phyloP scores from a whole-genome alignment of 2,797 vertebrate genomes.

The Poeciliopsis gracilis region DNA sequence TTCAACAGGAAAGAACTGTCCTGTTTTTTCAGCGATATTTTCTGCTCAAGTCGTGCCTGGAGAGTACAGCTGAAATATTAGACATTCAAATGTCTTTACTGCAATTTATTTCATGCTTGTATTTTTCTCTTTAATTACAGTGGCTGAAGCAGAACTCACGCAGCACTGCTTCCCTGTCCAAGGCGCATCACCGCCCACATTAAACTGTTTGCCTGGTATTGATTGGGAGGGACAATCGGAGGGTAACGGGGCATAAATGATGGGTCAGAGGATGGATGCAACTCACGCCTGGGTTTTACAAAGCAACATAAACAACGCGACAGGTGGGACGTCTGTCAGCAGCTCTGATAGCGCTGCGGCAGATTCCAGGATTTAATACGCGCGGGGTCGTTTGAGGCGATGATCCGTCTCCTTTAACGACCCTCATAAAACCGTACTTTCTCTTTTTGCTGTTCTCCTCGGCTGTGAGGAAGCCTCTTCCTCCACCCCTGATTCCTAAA shows the following conservation, averaged over 20 bases:
- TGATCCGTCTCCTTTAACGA: constrained; percentile 76
- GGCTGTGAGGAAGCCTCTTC: constrained; percentile 22
- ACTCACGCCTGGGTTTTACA: constrained; percentile 62
- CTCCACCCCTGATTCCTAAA: constrained; percentile 37
- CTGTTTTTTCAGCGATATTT: neutral
- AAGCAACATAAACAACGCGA: constrained; percentile 70
- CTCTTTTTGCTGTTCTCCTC: constrained; percentile 48
- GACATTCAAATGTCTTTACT: neutral
- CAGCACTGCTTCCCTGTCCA: constrained; percentile 11
- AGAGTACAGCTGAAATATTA: neutral
- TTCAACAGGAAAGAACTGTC: neutral
- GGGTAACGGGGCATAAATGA: constrained; percentile 66
- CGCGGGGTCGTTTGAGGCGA: constrained; percentile 68
- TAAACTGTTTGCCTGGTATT: constrained; percentile 56
- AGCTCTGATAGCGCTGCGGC: constrained; percentile 42
- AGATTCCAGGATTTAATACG: constrained; percentile 69
- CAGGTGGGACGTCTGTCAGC: constrained; percentile 62
- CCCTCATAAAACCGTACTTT: constrained; percentile 64
- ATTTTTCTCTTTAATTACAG: neutral
- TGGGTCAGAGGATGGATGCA: constrained; percentile 62
- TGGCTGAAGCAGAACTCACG: constrained; percentile 14
- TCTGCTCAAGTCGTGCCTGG: neutral
- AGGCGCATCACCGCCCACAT: constrained; percentile 24
- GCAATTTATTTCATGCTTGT: neutral
- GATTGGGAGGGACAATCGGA: constrained; percentile 66